Evolutionary conservation across 2,888 invertebrate species (phyloP).

Genomic region (Nudaria mundana): DNA sequence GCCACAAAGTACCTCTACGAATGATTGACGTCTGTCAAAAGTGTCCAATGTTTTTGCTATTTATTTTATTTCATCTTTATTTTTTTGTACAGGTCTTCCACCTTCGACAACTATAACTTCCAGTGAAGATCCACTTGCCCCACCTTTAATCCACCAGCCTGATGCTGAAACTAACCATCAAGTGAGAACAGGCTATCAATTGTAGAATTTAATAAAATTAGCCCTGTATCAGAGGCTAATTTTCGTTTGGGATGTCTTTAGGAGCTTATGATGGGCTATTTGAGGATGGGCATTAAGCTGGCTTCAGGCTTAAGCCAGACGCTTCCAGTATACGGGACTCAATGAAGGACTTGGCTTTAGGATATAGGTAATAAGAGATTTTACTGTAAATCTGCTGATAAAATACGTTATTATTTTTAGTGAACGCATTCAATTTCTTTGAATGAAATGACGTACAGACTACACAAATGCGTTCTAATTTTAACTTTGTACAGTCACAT

Average conservation of each 20-base stretch:
- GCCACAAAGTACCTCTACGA: too few species aligned
- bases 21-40: too few species aligned
- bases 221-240: constrained; percentile 43
- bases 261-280: constrained; percentile 39
- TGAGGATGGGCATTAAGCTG: constrained; percentile 32
- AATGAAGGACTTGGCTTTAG: constrained; percentile 3
- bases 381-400: not conserved
- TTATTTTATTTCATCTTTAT: not conserved
- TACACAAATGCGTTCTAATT: too few species aligned
- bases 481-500: constrained; percentile 1
- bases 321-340: constrained; percentile 7
- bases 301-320: constrained; percentile 23
- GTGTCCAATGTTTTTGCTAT: not conserved
- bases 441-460: too few species aligned
- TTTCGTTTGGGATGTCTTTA: constrained; percentile 40
- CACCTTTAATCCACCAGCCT: constrained; percentile 59
- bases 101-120: constrained; percentile 68
- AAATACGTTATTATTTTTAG: too few species aligned
- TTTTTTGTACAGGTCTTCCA: constrained; percentile 44
- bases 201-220: constrained; percentile 57
- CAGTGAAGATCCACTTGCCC: constrained; percentile 64
- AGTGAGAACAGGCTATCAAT: constrained; percentile 54
- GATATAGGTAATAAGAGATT: not conserved
- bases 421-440: not conserved
- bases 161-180: constrained; percentile 49